Base-by-base conservation (phyloP, 2,888 invertebrate genomes). In the Cheilosia vulpina region DNA sequence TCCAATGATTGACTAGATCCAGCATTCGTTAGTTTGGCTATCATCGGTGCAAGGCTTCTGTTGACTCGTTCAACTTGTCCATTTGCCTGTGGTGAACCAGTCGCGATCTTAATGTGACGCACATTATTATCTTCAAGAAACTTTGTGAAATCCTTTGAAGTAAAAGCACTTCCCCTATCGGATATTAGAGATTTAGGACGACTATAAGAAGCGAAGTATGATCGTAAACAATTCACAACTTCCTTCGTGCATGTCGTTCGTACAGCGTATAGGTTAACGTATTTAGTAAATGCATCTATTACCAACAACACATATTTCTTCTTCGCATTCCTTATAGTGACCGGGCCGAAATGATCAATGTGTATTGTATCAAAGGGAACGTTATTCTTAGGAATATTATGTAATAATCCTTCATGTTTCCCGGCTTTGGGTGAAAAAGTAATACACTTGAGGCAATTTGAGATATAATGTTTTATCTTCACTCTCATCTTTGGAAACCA, bases 341-440 rank as follows among this genome's bases (percentile, higher is more conserved):
- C 34, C 0, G 76, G 71, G 0, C 81, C 84, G 21, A 71, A 81
- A 50, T 80, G 63, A 38, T 87, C 84, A 4, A 79, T 34, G 47
- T 87, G 87, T 15, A 85, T 6, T 1, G 65, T 77, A 2, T 85
- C 43, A 43, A 89, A 90, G 88, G 21, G 81, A 69, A 47, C 89
- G 87, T 13, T 90, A 50, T 21, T 55, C 7, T 63, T 63, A 76
- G 84, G 13, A 89, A 34, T 34, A 34, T 34, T 34, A 11, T 34
- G 34, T 11, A 34, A 34, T 11, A 34, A 11, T 11, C 34, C 88
- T 73, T 89, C 89, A 5, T 41, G n/a, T 55, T 79, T 85, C 2
- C 84, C 84, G 4, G 15, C 19, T 11, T 52, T 19, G 9, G 57
- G 38, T 27, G 66, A 75, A n/a, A 69, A 85, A 13, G 57, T 41